Conservation (phyloP, 1,140 invertebrate species). For the Zeugodacus cucurbitae region DNA sequence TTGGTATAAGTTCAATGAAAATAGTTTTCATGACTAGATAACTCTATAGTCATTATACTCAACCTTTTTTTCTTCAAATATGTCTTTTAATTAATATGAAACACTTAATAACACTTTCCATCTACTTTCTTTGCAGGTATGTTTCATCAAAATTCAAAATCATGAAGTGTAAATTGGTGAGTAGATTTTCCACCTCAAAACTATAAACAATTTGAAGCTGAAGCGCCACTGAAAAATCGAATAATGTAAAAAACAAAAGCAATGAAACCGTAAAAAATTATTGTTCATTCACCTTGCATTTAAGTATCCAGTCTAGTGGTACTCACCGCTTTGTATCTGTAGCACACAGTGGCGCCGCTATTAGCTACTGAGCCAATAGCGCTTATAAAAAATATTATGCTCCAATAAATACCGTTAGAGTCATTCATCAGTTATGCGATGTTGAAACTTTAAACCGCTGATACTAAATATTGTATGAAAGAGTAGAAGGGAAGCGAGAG, state of each 20-base stretch:
- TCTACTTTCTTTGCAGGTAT: background rate
- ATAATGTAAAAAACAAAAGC: background rate
- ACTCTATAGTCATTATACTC: too few relatives aligned
- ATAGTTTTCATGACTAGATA: too few relatives aligned
- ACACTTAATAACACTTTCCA: background rate
- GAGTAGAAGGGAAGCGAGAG: background rate
- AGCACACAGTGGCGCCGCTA: background rate
- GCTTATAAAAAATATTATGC: slow-evolving; percentile 21
- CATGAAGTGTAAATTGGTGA: background rate
- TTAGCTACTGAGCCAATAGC: background rate
- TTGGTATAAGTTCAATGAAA: too few relatives aligned
- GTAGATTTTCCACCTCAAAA: background rate
- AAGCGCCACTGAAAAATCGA: background rate
- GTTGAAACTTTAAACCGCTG: slow-evolving; percentile 5
- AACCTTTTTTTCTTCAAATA: too few relatives aligned
- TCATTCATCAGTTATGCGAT: background rate
- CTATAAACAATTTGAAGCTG: background rate
- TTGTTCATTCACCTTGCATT: background rate
- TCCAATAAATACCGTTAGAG: slow-evolving; percentile 28
- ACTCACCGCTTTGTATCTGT: background rate
- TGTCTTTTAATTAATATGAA: too few relatives aligned
- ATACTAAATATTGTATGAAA: background rate
- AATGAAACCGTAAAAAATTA: background rate
- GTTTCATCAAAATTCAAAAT: background rate
- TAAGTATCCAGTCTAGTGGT: background rate